Conservation (phyloP, 2,888 invertebrate genomes). For the Thereva unica region DNA sequence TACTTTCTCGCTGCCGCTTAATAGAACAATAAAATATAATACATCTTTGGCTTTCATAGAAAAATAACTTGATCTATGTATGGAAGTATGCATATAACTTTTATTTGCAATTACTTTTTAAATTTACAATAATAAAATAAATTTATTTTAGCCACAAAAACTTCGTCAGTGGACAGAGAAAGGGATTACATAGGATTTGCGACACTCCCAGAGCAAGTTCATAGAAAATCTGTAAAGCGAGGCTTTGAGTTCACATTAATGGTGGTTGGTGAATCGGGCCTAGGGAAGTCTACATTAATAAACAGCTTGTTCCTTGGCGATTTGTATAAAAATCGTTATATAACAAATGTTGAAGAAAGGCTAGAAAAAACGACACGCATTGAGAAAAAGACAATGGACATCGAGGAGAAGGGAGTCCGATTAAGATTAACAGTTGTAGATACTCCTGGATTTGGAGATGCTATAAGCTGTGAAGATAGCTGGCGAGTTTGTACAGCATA, state of each 20-base stretch:
- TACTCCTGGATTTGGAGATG: constrained; percentile 95
- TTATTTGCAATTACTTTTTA: constrained; percentile 1
- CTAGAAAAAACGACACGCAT: constrained; percentile 73
- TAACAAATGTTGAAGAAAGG: constrained; percentile 63
- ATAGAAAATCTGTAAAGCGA: constrained; percentile 93
- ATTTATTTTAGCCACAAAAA: constrained; percentile 50
- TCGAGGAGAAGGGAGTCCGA: constrained; percentile 91
- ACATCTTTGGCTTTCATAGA: no score
- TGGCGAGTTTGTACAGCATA: constrained; percentile 91
- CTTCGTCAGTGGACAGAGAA: constrained; percentile 61
- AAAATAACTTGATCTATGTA: no score
- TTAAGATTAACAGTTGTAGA: constrained; percentile 89
- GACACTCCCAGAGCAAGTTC: constrained; percentile 93
- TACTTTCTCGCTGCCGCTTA: no score
- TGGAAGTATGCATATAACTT: no score
- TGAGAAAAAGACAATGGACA: constrained; percentile 87
- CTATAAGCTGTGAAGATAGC: constrained; percentile 90
- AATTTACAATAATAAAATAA: background rate
- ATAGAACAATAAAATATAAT: no score
- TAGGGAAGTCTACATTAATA: constrained; percentile 93
- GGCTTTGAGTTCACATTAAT: constrained; percentile 96
- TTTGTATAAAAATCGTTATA: constrained; percentile 84
- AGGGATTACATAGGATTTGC: constrained; percentile 93
- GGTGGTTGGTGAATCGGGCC: constrained; percentile 93
- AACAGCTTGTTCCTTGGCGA: constrained; percentile 94